A percentile compares a stretch with the other conserved stretches of the same genome.
These are phyloP conservation scores for Drosophila algonquin DNA, from an alignment of 2,888 invertebrate genomes.

Conservation along the genomic window DNA sequence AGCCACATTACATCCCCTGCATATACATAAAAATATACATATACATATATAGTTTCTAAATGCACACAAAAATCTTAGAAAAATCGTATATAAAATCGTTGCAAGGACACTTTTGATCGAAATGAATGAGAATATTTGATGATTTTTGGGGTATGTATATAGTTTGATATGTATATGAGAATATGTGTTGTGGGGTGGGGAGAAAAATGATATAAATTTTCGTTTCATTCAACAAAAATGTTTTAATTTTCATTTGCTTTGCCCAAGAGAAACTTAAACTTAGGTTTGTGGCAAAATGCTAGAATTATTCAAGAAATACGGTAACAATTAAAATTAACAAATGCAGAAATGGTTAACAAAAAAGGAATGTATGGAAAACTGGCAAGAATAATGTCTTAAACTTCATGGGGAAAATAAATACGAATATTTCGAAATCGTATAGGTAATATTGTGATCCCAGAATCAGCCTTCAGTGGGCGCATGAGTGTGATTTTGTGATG, in stretches of 20 bases:
- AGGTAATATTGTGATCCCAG: not conserved
- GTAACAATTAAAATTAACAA: constrained; percentile 6
- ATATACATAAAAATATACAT: constrained; percentile 21
- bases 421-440: not conserved
- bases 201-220: not conserved
- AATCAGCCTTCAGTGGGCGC: constrained; percentile 21
- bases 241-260: not conserved
- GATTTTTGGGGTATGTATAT: not conserved
- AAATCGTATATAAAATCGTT: constrained; percentile 22
- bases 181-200: not conserved
- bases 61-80: constrained; percentile 1
- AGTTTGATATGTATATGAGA: constrained; percentile 3
- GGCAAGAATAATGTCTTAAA: constrained; percentile 18
- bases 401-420: constrained; percentile 13
- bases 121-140: not conserved
- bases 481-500: not conserved
- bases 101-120: constrained; percentile 60
- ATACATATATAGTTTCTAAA: constrained; percentile 14
- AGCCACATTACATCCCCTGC: constrained; percentile 24
- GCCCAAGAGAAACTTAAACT: not conserved
- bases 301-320: not conserved
- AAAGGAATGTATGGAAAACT: constrained; percentile 4
- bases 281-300: not conserved
- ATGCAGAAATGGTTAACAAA: not conserved
- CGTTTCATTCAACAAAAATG: no score